These are phyloP conservation scores for Punctoribates punctum DNA, from an alignment of 2,888 invertebrate genomes.

Conservation along the genomic window DNA sequence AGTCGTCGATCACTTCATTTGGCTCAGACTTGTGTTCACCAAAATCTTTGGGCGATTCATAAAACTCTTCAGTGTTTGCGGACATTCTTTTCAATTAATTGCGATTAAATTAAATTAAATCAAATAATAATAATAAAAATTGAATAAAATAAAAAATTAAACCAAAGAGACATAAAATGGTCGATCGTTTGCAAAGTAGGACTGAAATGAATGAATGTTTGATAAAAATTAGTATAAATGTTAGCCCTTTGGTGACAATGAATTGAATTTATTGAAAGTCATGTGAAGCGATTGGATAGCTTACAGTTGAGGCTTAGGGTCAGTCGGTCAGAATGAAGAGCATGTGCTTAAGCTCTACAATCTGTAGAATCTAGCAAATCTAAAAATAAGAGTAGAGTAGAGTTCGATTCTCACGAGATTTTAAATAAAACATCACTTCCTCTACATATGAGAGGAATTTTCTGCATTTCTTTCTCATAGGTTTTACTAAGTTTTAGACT, in stretches of 20 bases:
- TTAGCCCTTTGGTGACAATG: background rate
- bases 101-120: background rate
- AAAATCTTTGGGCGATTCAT: too few relatives aligned
- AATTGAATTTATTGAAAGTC: background rate
- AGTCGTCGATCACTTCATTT: too few relatives aligned
- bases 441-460: slow-evolving; percentile 2
- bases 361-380: background rate
- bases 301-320: slow-evolving; percentile 1
- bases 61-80: background rate
- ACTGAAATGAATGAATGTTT: background rate
- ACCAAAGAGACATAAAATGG: background rate
- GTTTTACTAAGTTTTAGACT: background rate
- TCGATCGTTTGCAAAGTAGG: background rate
- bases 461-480: background rate
- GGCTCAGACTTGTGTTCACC: too few relatives aligned
- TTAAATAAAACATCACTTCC: background rate
- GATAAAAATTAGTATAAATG: background rate
- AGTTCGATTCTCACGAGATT: slow-evolving; percentile 6
- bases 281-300: background rate
- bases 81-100: background rate
- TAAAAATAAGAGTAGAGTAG: background rate
- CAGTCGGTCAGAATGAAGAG: slow-evolving; percentile 20
- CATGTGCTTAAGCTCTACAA: background rate
- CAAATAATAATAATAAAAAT: background rate
- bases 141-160: background rate